Conservation (phyloP, 2,113 vertebrate species). For the Nettapus auritus region DNA sequence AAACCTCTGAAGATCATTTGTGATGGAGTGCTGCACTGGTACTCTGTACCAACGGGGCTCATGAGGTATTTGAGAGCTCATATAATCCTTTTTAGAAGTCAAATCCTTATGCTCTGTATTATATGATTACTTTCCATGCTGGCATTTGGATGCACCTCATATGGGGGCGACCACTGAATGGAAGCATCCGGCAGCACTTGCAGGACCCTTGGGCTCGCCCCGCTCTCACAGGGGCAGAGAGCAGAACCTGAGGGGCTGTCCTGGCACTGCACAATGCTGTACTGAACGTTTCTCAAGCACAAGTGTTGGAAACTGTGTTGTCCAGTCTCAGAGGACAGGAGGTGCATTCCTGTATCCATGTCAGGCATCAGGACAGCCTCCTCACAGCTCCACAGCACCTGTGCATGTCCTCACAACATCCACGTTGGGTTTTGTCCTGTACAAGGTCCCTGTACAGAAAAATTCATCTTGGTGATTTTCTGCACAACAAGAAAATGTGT, state of each 20-base stretch:
- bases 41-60: too few species aligned
- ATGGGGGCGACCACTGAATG: not conserved
- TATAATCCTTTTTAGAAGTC: not conserved
- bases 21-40: not conserved
- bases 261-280: not conserved
- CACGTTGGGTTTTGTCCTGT: not conserved
- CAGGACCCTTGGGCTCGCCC: not conserved
- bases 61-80: not conserved
- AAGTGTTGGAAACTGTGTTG: not conserved
- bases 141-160: not conserved
- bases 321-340: not conserved
- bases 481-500: not conserved
- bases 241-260: not conserved
- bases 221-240: too few species aligned
- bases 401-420: not conserved
- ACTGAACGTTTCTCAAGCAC: too few species aligned
- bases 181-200: not conserved
- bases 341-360: not conserved
- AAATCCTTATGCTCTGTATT: not conserved
- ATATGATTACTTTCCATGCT: too few species aligned
- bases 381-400: not conserved
- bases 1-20: fast-evolving
- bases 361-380: not conserved
- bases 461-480: not conserved
- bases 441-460: not conserved